Evolutionary conservation across 2,113 vertebrate genomes (phyloP), one percentile per base, ranked within the genome.

Genomic region (Caranx melampygus): DNA sequence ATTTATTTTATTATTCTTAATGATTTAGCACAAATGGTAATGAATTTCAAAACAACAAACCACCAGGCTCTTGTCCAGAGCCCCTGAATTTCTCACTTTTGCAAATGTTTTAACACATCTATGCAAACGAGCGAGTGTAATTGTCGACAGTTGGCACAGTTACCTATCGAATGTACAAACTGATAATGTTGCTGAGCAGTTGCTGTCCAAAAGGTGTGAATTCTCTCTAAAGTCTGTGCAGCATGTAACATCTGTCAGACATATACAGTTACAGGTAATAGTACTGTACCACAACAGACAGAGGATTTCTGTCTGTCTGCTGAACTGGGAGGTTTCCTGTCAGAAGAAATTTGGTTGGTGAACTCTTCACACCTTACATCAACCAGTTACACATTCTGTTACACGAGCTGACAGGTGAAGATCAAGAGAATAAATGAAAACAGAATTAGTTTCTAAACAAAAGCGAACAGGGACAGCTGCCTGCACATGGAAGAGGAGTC

Each of bases 1-100:
- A 42, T 42, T 42, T 42, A 42, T 40, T 61, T 4, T 68, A 61
- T 61, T 3, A 65, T 61, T 40, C 44, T 73, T 62, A 47, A 47
- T 58, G 31, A 57, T 55, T 34, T 35, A 20, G 26, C 26, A 26
- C 55, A 33, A 33, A 33, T 31, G 54, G 31, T 31, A 26, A 31
- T 31, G 21, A 6, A 31, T 52, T 10, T n/a, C 49, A 20, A n/a
- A 52, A n/a, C 20, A 21, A 51, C 49, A 21, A 21, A 54, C 6
- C 20, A 52, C 3, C 12, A n/a, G 20, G 52, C 13, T 6, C 5
- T 58, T 31, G 26, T 58, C 1, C 14, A 15, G 11, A 14, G 7
- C 52, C 21, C 33, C 13, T 33, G 26, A 58, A 15, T 26, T 15
- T 31, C 26, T 57, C 20, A 54, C 15, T 68, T 6, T 26, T 51